phyloP scores from a whole-genome alignment of 2,797 vertebrate genomes.

The Odontamblyopus rebecca region DNA sequence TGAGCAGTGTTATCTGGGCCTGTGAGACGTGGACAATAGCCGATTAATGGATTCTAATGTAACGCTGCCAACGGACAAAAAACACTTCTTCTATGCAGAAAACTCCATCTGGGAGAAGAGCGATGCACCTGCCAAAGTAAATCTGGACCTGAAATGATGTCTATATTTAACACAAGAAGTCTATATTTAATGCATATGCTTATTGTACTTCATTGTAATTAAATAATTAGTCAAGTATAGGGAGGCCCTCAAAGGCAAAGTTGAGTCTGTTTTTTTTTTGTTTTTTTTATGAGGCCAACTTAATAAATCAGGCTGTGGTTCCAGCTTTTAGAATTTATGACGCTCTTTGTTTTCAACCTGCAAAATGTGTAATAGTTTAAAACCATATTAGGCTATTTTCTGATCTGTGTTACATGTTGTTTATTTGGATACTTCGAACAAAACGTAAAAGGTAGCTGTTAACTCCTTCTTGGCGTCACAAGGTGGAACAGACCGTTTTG shows the following conservation, averaged over 20 bases:
- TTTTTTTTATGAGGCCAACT: background rate
- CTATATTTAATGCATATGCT: conserved; percentile 16
- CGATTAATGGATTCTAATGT: conserved; percentile 52
- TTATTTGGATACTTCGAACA: too few species aligned
- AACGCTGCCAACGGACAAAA: conserved; percentile 45
- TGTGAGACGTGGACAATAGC: conserved; percentile 51
- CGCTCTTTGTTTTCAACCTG: background rate
- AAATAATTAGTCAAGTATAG: background rate
- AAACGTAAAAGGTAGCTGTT: too few species aligned
- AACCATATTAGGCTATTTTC: too few species aligned
- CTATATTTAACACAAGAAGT: conserved; percentile 18
- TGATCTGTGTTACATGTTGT: too few species aligned
- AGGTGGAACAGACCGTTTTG: too few species aligned
- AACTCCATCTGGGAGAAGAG: conserved; percentile 23
- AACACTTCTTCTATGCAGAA: conserved; percentile 25
- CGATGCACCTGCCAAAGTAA: conserved; percentile 10
- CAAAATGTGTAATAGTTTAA: too few species aligned
- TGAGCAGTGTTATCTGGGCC: conserved; percentile 57
- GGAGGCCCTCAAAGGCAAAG: background rate
- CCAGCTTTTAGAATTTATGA: conserved; percentile 14
- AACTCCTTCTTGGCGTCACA: too few species aligned
- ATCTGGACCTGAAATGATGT: conserved; percentile 15
- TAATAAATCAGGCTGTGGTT: background rate
- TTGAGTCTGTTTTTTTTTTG: background rate
- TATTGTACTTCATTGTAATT: background rate